These are phyloP conservation scores for Chouioia cunea DNA, from an alignment of 2,888 invertebrate genomes.

Conservation along the genomic window DNA sequence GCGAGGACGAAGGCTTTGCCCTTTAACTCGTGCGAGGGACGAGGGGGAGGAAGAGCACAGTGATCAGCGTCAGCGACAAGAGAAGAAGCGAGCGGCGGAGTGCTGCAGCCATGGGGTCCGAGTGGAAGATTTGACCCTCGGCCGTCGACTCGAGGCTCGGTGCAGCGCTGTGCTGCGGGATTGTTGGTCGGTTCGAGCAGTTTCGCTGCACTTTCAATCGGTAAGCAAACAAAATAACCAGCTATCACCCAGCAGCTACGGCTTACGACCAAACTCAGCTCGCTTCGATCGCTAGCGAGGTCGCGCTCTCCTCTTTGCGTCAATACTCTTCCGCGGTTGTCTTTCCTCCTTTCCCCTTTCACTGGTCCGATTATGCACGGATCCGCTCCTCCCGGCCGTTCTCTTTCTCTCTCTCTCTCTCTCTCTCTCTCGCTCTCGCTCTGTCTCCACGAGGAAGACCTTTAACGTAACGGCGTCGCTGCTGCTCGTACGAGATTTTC, in stretches of 20 bases:
- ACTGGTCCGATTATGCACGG: background rate
- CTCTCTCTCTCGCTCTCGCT: conserved; percentile 1
- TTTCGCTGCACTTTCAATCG: background rate
- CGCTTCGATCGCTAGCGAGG: conserved; percentile 1
- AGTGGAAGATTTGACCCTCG: conserved; percentile 64
- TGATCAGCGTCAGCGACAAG: background rate
- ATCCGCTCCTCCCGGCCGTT: background rate
- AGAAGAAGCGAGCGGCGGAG: conserved; percentile 18
- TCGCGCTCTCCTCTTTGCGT: conserved; percentile 2
- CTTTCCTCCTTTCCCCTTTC: conserved; percentile 3
- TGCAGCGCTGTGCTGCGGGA: conserved; percentile 45
- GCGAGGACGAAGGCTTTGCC: background rate
- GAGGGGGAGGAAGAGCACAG: conserved; percentile 4
- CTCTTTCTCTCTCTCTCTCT: conserved; percentile 1
- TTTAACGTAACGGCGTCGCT: too few species aligned
- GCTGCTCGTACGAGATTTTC: too few species aligned
- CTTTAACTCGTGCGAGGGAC: background rate
- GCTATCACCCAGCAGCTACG: conserved; percentile 1
- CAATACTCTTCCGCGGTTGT: conserved; percentile 27
- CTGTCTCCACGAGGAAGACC: background rate
- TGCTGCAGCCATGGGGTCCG: conserved; percentile 55
- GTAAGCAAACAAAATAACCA: background rate
- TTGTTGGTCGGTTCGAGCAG: background rate
- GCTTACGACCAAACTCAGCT: background rate
- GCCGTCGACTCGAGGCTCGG: conserved; percentile 61